Percentiles rank a stretch among this genome's conserved stretches.
phyloP scores from a whole-genome alignment of 2,797 vertebrate genomes.

The Xenops minutus region DNA sequence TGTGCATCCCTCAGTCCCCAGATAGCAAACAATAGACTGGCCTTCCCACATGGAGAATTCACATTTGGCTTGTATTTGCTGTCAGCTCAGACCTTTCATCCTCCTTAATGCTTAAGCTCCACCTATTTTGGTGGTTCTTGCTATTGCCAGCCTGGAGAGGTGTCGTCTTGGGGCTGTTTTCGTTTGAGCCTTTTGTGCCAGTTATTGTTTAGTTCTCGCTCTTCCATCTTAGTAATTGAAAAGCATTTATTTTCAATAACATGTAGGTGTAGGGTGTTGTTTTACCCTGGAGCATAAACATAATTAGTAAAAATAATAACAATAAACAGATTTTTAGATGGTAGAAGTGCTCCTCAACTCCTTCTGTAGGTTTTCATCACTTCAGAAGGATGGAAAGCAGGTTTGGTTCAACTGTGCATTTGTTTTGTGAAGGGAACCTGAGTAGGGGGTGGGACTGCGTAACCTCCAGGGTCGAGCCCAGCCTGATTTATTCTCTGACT shows the following conservation, averaged over 20 bases:
- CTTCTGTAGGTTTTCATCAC: slow-evolving; percentile 12
- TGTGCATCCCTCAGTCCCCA: background rate
- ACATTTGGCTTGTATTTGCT: slow-evolving; percentile 7
- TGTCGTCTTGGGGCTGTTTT: background rate
- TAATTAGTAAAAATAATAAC: slow-evolving; percentile 36
- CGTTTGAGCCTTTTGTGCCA: background rate
- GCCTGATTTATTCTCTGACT: background rate
- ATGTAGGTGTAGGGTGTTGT: slow-evolving; percentile 16
- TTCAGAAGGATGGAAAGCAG: background rate
- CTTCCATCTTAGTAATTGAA: slow-evolving; percentile 41
- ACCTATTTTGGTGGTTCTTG: slow-evolving; percentile 21
- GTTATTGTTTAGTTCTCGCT: slow-evolving; percentile 2
- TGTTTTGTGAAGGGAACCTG: slow-evolving; percentile 2
- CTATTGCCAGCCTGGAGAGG: background rate
- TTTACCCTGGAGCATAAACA: slow-evolving; percentile 24
- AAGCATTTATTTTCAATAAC: slow-evolving; percentile 20
- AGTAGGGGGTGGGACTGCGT: background rate
- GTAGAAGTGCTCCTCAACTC: background rate
- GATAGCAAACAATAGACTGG: background rate
- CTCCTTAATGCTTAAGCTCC: slow-evolving; percentile 15
- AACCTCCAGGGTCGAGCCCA: background rate
- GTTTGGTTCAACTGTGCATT: background rate
- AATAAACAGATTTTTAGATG: background rate
- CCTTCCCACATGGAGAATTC: background rate
- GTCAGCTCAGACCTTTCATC: slow-evolving; percentile 47